Base-by-base conservation (phyloP, 2,797 vertebrate genomes). In the Bovichtus variegatus region DNA sequence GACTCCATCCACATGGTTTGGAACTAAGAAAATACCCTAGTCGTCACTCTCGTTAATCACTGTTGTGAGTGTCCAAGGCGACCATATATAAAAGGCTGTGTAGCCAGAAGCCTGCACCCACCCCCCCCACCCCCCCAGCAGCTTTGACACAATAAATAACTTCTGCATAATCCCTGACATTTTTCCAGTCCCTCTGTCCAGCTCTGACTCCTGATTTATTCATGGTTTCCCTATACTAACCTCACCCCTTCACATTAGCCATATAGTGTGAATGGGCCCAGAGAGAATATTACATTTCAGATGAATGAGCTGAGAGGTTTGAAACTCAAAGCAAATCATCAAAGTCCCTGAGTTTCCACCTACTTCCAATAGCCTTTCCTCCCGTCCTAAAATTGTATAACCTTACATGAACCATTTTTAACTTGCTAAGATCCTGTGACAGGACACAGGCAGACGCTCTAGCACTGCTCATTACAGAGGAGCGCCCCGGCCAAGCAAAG, bases 341-440 rank as follows among this genome's bases (percentile, higher is more conserved):
- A 60, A 65, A 81, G 67, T 61, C 54, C 15, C 50, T 61, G 13
- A 60, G 54, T 47, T 65, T 70, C 6, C 36, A 61, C 21, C n/a
- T 25, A 44, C 54, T 44, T 47, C 31, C 15, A 71, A n/a, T 5
- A 47, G 19, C 59, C 6, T 19, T 10, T 19, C 31, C 54, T 66
- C 44, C 62, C 60, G 21, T 68, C 16, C 36, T 9, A 15, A 54
- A 73, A 53, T 73, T 21, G 66, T 81, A 55, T 90, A 83, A 68
- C 72, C 61, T 89, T 70, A 80, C 82, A 72, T 54, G 53, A 78
- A 80, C 71, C 72, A 80, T 75, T 86, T 81, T 73, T 78, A 65
- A 80, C 79, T 63, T 8, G 36, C 49, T 55, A 31, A 53, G 81
- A 84, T 80, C 25, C 19, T 47, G 62, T 81, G 43, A 81, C 76